Conservation (phyloP, 1,140 invertebrate species). For the Cydia strobilella region DNA sequence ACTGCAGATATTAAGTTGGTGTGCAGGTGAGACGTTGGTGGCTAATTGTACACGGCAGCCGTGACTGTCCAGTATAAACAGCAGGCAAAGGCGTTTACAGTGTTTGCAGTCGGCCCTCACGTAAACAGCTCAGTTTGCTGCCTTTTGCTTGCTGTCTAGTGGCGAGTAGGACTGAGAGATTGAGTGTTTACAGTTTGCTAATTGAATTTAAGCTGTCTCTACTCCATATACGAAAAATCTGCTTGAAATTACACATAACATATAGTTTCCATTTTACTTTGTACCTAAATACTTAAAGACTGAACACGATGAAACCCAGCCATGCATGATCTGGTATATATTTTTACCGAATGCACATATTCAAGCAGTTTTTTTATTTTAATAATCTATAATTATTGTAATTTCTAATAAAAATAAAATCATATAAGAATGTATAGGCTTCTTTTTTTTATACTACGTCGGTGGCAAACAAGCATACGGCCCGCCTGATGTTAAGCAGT, state of each 20-base stretch:
- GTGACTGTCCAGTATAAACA: slow-evolving; percentile 67
- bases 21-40: slow-evolving; percentile 56
- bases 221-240: background rate
- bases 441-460: too few species aligned
- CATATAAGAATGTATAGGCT: too few species aligned
- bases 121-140: slow-evolving; percentile 63
- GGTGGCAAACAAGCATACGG: too few species aligned
- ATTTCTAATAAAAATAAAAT: too few species aligned
- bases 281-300: too few species aligned
- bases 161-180: background rate
- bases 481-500: too few species aligned
- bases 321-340: too few species aligned
- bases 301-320: too few species aligned
- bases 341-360: too few species aligned
- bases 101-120: slow-evolving; percentile 73
- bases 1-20: slow-evolving; percentile 42
- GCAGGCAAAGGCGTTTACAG: slow-evolving; percentile 60
- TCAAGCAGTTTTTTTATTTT: too few species aligned
- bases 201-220: background rate
- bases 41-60: slow-evolving; percentile 68
- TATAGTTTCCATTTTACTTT: background rate
- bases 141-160: slow-evolving; percentile 29
- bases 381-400: too few species aligned
- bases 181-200: slow-evolving; percentile 8
- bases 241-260: background rate